Conservation (phyloP, 2,888 invertebrate genomes). For the Heliconius erato region DNA sequence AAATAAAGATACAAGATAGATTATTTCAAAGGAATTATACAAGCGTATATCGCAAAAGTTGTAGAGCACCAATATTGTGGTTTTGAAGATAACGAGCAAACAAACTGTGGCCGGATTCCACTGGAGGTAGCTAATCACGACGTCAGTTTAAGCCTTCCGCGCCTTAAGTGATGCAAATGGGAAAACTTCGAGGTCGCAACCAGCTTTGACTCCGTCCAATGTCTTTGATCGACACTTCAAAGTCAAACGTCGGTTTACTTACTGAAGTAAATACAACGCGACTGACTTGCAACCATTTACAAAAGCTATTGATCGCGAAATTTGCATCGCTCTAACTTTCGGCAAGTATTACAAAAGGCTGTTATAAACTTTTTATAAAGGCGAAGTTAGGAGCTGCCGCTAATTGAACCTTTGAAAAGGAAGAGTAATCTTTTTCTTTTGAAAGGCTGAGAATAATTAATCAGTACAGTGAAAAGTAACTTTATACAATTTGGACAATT, state of each 20-base stretch:
- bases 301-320: constrained; percentile 48
- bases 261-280: constrained; percentile 50
- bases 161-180: constrained; percentile 81
- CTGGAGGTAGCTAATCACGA: constrained; percentile 68
- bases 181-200: constrained; percentile 78
- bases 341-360: constrained; percentile 41
- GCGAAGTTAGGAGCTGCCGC: constrained; percentile 30
- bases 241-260: constrained; percentile 59
- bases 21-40: background rate
- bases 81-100: constrained; percentile 47
- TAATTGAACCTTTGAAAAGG: constrained; percentile 36
- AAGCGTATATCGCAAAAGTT: constrained; percentile 35
- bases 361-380: constrained; percentile 42
- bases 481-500: constrained; percentile 24
- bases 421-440: constrained; percentile 27
- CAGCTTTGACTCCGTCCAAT: constrained; percentile 73
- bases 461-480: constrained; percentile 26
- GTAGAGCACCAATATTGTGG: constrained; percentile 42
- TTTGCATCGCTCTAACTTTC: constrained; percentile 47
- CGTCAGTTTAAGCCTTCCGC: constrained; percentile 72
- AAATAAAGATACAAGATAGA: background rate
- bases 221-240: constrained; percentile 80
- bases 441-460: constrained; percentile 31
- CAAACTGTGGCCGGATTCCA: constrained; percentile 52
- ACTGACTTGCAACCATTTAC: constrained; percentile 46